Evolutionary conservation across 2,797 vertebrate genomes (phyloP).

Genomic region (Apodemus agrarius): DNA sequence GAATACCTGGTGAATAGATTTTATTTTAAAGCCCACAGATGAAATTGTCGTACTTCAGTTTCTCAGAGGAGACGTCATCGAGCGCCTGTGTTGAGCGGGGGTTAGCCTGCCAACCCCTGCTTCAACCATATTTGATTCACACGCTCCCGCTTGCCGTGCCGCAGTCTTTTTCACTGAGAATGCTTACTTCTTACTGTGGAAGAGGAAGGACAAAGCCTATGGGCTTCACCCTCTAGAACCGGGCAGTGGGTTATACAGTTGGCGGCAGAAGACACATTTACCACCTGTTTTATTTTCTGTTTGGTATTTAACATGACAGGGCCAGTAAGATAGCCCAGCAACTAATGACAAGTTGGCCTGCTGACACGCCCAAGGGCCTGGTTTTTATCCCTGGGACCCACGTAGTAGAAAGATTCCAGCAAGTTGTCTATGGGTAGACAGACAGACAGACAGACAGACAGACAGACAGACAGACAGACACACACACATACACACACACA

Average conservation of each 20-base stretch:
- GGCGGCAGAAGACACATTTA: neutral
- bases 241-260: neutral
- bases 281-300: conserved; percentile 7
- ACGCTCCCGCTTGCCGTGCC: neutral
- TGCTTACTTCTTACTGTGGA: neutral
- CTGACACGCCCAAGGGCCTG: neutral
- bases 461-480: neutral
- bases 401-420: neutral
- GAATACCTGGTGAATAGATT: neutral
- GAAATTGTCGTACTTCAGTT: neutral
- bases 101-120: neutral
- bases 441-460: neutral
- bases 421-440: neutral
- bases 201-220: neutral
- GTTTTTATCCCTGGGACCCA: neutral
- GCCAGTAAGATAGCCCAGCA: neutral
- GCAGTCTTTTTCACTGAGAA: neutral
- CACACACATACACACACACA: neutral
- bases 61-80: conserved; percentile 39
- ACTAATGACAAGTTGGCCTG: neutral
- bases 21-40: neutral
- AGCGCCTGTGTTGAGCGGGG: neutral
- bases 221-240: conserved; percentile 5
- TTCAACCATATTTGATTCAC: neutral
- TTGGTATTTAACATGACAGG: neutral